These are phyloP conservation scores for Crotalus tigris DNA, from an alignment of 2,113 vertebrate genomes.

Conservation along the genomic window DNA sequence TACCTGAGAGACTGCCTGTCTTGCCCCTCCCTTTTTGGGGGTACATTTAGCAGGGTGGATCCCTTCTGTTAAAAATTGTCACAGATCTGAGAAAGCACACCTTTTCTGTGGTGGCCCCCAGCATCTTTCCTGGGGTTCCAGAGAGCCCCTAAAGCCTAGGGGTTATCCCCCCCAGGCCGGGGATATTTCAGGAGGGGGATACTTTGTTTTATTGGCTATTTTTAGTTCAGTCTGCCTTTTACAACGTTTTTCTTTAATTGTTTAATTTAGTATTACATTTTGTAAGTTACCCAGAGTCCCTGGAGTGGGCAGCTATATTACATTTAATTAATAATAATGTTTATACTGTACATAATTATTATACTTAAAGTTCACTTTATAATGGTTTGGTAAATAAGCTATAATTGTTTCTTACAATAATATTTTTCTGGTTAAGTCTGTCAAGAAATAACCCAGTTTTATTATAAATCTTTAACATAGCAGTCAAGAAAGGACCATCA, in stretches of 20 bases:
- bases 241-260: neutral
- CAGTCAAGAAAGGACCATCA: neutral
- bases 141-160: too few species aligned
- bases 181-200: too few species aligned
- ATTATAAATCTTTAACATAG: neutral
- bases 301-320: neutral
- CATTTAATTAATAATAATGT: neutral
- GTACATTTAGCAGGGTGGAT: neutral
- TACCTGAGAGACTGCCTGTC: neutral
- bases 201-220: neutral
- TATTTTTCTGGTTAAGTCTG: constrained; percentile 5
- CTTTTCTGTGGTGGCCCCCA: too few species aligned
- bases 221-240: neutral
- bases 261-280: neutral
- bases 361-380: neutral
- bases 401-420: neutral
- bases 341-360: neutral
- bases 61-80: neutral
- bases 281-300: neutral
- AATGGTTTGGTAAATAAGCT: neutral
- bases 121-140: too few species aligned
- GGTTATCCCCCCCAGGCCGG: too few species aligned
- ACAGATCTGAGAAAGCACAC: neutral
- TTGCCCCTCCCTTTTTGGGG: neutral
- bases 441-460: constrained; percentile 11